These are phyloP conservation scores for Nycticorax nycticorax DNA, from an alignment of 2,113 vertebrate species.

Conservation along the genomic window DNA sequence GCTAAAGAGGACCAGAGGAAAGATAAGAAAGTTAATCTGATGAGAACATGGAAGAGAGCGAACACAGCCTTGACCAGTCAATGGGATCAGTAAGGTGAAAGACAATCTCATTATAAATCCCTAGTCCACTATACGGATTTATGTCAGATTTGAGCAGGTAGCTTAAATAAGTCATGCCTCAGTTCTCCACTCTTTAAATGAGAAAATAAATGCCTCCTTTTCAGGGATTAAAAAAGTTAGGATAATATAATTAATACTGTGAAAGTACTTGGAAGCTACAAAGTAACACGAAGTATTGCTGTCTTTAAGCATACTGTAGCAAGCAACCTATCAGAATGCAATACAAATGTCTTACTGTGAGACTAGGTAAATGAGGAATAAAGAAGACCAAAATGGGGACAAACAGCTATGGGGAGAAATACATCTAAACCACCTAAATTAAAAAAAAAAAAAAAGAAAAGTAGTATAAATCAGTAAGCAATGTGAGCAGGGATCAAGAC, in stretches of 20 bases:
- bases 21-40: slow-evolving; percentile 14
- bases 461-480: background rate
- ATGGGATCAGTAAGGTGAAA: slow-evolving; percentile 3
- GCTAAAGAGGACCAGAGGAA: background rate
- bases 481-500: background rate
- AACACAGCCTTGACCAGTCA: background rate
- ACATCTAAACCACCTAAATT: background rate
- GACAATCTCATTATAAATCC: background rate
- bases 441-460: background rate
- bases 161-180: background rate
- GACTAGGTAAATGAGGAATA: background rate
- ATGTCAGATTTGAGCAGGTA: slow-evolving; percentile 7
- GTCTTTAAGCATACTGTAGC: background rate
- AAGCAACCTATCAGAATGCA: background rate
- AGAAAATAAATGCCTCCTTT: background rate
- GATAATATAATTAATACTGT: background rate
- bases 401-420: background rate
- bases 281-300: background rate
- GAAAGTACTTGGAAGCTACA: background rate
- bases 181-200: background rate
- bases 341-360: background rate
- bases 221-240: background rate
- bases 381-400: background rate
- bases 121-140: background rate
- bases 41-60: background rate